Conservation (phyloP, 2,113 vertebrate genomes). For the Typhlomys cinereus region DNA sequence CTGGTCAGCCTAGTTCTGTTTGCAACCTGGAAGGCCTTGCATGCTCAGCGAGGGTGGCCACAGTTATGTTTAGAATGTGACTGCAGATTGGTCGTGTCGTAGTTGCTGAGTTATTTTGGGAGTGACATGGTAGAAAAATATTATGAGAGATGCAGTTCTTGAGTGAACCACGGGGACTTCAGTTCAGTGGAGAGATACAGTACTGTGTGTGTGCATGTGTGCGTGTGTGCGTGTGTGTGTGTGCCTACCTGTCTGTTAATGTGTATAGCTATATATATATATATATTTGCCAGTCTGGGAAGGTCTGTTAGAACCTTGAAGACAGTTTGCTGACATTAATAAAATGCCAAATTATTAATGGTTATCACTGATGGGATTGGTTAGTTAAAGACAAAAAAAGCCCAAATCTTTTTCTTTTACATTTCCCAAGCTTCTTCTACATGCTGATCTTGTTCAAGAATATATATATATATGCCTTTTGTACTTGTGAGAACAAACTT, state of each 20-base stretch:
- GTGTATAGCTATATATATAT: background rate
- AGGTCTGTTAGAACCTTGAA: background rate
- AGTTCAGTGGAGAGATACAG: background rate
- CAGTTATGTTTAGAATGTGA: background rate
- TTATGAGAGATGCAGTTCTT: conserved; percentile 34
- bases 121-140: background rate
- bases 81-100: background rate
- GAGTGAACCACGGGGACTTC: background rate
- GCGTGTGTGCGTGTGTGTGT: background rate
- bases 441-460: background rate
- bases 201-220: background rate
- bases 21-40: background rate
- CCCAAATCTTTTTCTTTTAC: background rate
- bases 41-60: background rate
- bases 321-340: background rate
- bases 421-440: background rate
- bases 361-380: background rate
- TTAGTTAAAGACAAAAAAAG: background rate
- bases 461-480: background rate
- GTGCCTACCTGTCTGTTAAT: background rate
- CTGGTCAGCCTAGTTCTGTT: background rate
- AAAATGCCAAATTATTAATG: background rate
- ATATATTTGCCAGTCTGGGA: background rate
- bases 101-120: background rate
- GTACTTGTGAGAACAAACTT: background rate